phyloP scores from a whole-genome alignment of 2,797 vertebrate species.

The Brachymystax lenok region DNA sequence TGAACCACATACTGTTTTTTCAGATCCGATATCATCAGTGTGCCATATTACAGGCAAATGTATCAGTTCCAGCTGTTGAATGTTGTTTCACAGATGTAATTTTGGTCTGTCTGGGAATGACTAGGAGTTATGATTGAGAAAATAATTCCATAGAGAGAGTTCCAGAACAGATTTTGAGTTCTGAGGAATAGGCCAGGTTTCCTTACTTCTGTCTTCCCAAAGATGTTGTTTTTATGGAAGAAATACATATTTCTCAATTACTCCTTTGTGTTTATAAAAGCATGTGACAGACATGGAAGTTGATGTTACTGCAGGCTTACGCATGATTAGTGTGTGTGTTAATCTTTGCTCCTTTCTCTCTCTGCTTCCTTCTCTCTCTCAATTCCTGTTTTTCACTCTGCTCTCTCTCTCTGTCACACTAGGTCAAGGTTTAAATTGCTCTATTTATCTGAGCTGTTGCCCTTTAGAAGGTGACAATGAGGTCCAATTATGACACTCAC shows the following conservation, averaged over 20 bases:
- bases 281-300: background rate
- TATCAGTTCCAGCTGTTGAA: background rate
- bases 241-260: background rate
- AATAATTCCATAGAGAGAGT: background rate
- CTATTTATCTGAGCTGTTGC: constrained; percentile 22
- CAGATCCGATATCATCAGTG: background rate
- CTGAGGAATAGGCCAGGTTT: background rate
- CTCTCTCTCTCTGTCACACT: constrained; percentile 43
- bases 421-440: constrained; percentile 8
- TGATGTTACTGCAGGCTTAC: no score
- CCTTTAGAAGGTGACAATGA: constrained; percentile 32
- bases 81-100: background rate
- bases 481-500: constrained; percentile 52
- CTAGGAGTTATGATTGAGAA: background rate
- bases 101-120: background rate
- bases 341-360: background rate
- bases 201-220: background rate
- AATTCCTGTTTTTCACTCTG: background rate
- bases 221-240: background rate
- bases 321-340: no score
- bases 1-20: background rate
- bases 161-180: background rate
- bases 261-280: background rate
- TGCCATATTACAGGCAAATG: background rate
- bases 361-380: background rate